Evolutionary conservation across 2,113 vertebrate genomes (phyloP), one percentile per base, ranked within the genome.

Genomic region (Anser cygnoides): DNA sequence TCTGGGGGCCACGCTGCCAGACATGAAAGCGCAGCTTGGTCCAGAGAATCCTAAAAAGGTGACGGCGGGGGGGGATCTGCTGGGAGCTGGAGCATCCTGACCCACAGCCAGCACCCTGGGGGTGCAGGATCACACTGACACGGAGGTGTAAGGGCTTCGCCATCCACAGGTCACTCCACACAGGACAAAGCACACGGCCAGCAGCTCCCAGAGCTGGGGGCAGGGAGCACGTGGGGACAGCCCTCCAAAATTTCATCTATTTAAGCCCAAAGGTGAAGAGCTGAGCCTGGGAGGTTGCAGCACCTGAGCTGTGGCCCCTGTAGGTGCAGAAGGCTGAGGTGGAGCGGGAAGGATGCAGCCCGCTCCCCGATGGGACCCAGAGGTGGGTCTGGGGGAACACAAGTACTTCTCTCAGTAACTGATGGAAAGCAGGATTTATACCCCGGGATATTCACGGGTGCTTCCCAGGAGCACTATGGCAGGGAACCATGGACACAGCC

Each of bases 41-140:
- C 65, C 41, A 35, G 15, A 49, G 49, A 31, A 3, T 10, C 65
- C 67, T 73, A 23, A 50, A 75, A 78, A 28, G 9, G n/a, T 1
- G 2, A 63, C 35, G 41, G 72, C 68, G 75, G 72, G 4, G 17
- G 80, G 59, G 20, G 20, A 80, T 71, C 57, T 31, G 74, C n/a
- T 13, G n/a, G 29, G 44, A 95, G 79, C 65, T 62, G 52, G 59
- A 66, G 16, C 6, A 3, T 13, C 50, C 61, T 75, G 85, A 63
- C 50, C 63, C 14, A 43, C 15, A 66, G 63, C 28, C 85, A 90
- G 71, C 19, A 0, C 75, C 31, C 35, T 63, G 54, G 75, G 7
- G 1, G 0, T 0, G 10, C 61, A 58, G 77, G 33, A 28, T 10
- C 2, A 1, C 11, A 9, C 11, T 33, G 72, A 14, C 29, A 11